Evolutionary conservation across 1,140 invertebrate species (phyloP).

Genomic region (Argopecten irradians): DNA sequence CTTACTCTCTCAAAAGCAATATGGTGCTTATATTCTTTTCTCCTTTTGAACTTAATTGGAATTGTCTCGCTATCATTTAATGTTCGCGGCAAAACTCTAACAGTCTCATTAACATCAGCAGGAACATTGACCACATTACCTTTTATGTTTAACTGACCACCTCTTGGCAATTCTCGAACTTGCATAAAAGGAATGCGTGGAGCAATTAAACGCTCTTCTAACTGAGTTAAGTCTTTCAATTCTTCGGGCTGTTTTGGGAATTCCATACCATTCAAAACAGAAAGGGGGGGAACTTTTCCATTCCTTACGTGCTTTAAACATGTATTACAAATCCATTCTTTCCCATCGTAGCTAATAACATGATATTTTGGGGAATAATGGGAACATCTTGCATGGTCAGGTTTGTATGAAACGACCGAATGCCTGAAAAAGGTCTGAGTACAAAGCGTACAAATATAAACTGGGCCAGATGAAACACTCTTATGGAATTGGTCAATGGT

Average conservation of each 20-base stretch:
- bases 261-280: constrained; percentile 45
- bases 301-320: constrained; percentile 30
- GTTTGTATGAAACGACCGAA: too few relatives aligned
- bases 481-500: neutral
- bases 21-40: constrained; percentile 40
- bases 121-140: constrained; percentile 57
- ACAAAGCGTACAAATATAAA: constrained; percentile 44
- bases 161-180: constrained; percentile 44
- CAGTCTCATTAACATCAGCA: constrained; percentile 44
- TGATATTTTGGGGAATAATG: too few relatives aligned
- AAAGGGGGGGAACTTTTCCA: constrained; percentile 28
- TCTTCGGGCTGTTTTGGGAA: constrained; percentile 51
- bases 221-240: constrained; percentile 41
- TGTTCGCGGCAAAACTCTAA: constrained; percentile 48
- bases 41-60: constrained; percentile 47
- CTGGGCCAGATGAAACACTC: too few relatives aligned
- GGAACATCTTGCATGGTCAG: too few relatives aligned
- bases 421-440: constrained; percentile 47
- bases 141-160: constrained; percentile 40
- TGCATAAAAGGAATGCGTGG: constrained; percentile 60
- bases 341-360: constrained; percentile 32
- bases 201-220: constrained; percentile 50
- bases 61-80: constrained; percentile 46
- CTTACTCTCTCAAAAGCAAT: constrained; percentile 49
- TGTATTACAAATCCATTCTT: constrained; percentile 43